Evolutionary conservation across 2,113 vertebrate genomes (phyloP).

Genomic region (Microcebus jonahi): DNA sequence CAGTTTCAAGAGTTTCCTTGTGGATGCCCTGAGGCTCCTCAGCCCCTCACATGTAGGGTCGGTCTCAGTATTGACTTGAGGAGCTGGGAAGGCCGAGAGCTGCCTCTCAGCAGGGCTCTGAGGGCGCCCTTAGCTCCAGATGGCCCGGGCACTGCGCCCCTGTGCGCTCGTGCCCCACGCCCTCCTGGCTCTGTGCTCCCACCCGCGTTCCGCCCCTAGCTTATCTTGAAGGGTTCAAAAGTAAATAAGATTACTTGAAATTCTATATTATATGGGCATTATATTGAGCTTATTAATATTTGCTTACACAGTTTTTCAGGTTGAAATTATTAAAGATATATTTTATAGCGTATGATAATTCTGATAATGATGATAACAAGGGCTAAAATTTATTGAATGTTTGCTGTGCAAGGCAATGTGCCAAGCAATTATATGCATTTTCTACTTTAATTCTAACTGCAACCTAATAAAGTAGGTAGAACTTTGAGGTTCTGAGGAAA

Average conservation of each 20-base stretch:
- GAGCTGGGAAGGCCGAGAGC: neutral
- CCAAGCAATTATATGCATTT: neutral
- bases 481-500: neutral
- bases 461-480: neutral
- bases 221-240: neutral
- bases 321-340: neutral
- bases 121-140: neutral
- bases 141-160: fast-evolving
- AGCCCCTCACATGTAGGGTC: neutral
- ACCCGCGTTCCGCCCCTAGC: fast-evolving
- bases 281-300: neutral
- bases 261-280: neutral
- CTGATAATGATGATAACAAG: neutral
- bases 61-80: neutral
- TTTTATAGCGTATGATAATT: slow-evolving; percentile 22
- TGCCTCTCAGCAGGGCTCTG: neutral
- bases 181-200: neutral
- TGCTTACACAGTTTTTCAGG: neutral
- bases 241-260: neutral
- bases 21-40: neutral
- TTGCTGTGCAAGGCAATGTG: neutral
- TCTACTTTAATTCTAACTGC: neutral
- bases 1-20: neutral
- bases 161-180: neutral
- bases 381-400: neutral